phyloP scores from a whole-genome alignment of 2,797 vertebrate genomes.

The Zalophus californianus region DNA sequence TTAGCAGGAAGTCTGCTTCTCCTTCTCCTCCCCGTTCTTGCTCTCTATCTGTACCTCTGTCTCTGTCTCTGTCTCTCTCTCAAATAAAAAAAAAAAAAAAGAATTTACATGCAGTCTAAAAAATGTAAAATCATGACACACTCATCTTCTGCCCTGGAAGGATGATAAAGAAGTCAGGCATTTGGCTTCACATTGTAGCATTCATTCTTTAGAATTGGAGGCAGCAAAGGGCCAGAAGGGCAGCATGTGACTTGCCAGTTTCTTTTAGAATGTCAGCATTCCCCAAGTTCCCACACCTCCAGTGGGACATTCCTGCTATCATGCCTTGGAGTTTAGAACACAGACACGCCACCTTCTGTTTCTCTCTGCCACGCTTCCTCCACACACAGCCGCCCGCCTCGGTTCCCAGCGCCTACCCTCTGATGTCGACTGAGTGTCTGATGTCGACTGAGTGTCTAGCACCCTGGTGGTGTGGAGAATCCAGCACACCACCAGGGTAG shows the following conservation, averaged over 20 bases:
- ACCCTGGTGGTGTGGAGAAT: not conserved
- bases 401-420: not conserved
- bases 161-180: slow-evolving; percentile 1
- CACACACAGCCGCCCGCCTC: rapidly evolving
- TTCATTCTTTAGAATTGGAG: slow-evolving; percentile 49
- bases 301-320: not conserved
- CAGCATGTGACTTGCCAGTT: not conserved
- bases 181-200: slow-evolving; percentile 40
- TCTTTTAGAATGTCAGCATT: not conserved
- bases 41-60: too few species aligned
- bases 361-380: not conserved
- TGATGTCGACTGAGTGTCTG: too few species aligned
- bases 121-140: not conserved
- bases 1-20: too few species aligned
- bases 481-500: not conserved
- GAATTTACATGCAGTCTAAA: not conserved
- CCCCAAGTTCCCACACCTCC: not conserved
- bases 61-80: not conserved
- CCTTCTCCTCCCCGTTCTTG: too few species aligned
- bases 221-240: slow-evolving; percentile 48
- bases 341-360: not conserved
- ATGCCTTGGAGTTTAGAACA: not conserved
- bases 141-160: not conserved
- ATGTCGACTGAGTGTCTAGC: not conserved
- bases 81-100: not conserved